phyloP scores from a whole-genome alignment of 2,888 invertebrate genomes.

The Chrysomela aeneicollis region DNA sequence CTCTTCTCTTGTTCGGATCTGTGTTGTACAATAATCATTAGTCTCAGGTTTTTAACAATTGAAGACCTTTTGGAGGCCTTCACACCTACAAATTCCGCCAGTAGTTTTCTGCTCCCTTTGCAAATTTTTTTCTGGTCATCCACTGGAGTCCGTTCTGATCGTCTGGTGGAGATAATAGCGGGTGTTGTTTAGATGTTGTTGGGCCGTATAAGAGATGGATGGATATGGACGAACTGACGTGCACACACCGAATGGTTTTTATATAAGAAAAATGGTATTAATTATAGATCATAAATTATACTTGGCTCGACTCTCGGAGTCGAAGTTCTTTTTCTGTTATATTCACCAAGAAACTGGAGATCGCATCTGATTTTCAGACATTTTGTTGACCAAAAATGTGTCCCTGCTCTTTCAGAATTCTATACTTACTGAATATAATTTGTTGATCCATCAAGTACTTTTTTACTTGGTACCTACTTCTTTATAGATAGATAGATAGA shows the following conservation, averaged over 20 bases:
- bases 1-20: too few species aligned
- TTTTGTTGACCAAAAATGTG: too few species aligned
- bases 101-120: not conserved
- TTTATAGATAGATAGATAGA: too few species aligned
- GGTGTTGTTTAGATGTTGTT: not conserved
- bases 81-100: too few species aligned
- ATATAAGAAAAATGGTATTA: constrained; percentile 3
- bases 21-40: too few species aligned
- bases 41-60: too few species aligned
- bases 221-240: not conserved
- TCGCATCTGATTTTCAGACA: not conserved
- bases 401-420: too few species aligned
- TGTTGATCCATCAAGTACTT: too few species aligned
- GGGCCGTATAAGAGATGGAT: not conserved
- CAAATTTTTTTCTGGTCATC: not conserved
- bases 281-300: not conserved
- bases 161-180: constrained; percentile 2
- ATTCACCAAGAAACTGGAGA: not conserved
- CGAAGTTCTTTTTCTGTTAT: not conserved
- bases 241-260: not conserved
- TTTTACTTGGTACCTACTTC: too few species aligned
- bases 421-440: too few species aligned
- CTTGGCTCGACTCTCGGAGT: not conserved
- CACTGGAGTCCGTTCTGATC: not conserved
- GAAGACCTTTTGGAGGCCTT: too few species aligned